phyloP scores from a whole-genome alignment of 2,797 vertebrate genomes.

The Morelia viridis region DNA sequence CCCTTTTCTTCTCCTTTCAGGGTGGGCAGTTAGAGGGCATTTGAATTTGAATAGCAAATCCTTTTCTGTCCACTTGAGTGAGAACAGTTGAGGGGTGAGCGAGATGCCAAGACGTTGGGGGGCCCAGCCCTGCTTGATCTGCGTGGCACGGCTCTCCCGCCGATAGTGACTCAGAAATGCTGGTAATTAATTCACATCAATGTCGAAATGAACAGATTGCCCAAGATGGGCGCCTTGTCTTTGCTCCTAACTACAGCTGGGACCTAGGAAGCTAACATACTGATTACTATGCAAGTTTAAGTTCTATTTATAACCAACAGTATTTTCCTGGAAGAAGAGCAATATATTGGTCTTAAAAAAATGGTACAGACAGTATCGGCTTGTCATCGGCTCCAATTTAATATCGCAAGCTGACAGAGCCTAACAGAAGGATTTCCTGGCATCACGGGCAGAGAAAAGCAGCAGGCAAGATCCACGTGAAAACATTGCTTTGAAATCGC shows the following conservation, averaged over 20 bases:
- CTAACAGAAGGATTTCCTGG: not conserved
- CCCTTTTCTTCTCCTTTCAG: not conserved
- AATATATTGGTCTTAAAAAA: conserved; percentile 18
- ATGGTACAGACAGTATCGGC: not conserved
- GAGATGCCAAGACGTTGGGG: not conserved
- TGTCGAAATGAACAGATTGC: conserved; percentile 29
- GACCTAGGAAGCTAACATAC: conserved; percentile 19
- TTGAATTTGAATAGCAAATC: not conserved
- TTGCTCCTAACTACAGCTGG: conserved; percentile 29
- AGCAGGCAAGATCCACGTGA: not conserved
- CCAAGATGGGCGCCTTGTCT: not conserved
- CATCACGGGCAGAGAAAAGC: not conserved
- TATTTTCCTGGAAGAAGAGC: conserved; percentile 14
- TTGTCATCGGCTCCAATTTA: conserved; percentile 2
- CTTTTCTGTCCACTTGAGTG: not conserved
- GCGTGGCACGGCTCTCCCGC: not conserved
- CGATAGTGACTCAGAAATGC: conserved; percentile 38
- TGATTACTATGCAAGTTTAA: conserved; percentile 10
- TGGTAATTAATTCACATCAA: conserved; percentile 14
- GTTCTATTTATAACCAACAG: conserved; percentile 28
- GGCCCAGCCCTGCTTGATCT: not conserved
- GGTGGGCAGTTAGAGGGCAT: not conserved
- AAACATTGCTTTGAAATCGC: not conserved
- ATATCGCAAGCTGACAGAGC: not conserved
- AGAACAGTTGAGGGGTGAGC: not conserved